These are phyloP conservation scores for Hypotaenidia philippensis DNA, from an alignment of 2,797 vertebrate genomes.

Conservation along the genomic window DNA sequence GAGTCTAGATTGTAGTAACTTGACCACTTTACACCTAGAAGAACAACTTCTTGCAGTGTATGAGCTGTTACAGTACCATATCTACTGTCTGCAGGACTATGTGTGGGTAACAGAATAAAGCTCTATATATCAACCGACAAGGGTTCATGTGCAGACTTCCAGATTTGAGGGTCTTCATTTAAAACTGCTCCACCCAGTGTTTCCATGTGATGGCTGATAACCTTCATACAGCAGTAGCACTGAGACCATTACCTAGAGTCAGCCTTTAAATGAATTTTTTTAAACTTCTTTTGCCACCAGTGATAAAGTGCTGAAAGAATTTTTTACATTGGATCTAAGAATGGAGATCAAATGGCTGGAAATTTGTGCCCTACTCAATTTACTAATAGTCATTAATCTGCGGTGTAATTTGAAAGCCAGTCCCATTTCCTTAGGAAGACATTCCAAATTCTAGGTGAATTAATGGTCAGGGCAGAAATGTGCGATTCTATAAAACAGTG, in stretches of 20 bases:
- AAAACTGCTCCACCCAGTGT: not conserved
- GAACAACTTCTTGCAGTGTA: not conserved
- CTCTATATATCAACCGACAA: not conserved
- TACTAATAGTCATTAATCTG: conserved; percentile 20
- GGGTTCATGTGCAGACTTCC: accelerated
- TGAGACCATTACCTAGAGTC: not conserved
- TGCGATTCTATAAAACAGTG: not conserved
- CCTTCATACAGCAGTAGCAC: not conserved
- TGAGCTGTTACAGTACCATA: not conserved
- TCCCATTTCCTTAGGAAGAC: not conserved
- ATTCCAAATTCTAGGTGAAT: not conserved
- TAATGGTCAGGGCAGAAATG: not conserved
- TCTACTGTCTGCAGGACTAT: not conserved
- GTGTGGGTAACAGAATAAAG: not conserved
- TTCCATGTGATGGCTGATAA: not conserved
- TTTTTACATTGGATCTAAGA: not conserved
- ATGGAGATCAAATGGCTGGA: not conserved
- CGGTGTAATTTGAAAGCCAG: not conserved
- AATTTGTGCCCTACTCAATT: not conserved
- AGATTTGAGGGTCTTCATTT: not conserved
- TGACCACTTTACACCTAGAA: not conserved
- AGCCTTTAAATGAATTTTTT: not conserved
- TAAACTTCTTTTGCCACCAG: not conserved
- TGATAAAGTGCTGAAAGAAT: not conserved
- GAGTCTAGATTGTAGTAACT: not conserved